These are phyloP conservation scores for Accipiter cooperii DNA, from an alignment of 2,113 vertebrate species.

Conservation along the genomic window DNA sequence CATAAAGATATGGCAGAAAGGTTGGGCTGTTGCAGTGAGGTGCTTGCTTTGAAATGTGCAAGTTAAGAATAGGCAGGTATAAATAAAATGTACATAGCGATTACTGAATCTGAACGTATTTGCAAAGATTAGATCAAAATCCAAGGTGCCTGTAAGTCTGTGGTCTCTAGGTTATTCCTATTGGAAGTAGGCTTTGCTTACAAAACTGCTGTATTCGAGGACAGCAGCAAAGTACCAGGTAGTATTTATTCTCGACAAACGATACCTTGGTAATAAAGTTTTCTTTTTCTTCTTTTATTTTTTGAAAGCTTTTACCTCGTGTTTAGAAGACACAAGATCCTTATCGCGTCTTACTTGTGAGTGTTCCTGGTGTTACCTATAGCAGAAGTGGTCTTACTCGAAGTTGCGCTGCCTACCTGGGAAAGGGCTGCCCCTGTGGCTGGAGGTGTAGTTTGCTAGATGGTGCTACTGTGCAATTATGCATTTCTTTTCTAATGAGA, in stretches of 20 bases:
- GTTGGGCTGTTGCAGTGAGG: background rate
- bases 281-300: background rate
- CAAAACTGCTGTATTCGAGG: background rate
- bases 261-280: background rate
- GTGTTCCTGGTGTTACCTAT: background rate
- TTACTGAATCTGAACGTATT: background rate
- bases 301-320: background rate
- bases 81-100: accelerated
- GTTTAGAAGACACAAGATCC: background rate
- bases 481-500: slow-evolving; percentile 64
- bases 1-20: background rate
- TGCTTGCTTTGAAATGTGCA: background rate
- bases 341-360: background rate
- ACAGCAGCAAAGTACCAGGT: background rate
- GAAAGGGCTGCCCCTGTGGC: background rate
- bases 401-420: background rate
- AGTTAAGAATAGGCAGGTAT: background rate
- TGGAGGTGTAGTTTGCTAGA: slow-evolving; percentile 33
- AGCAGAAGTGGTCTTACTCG: background rate
- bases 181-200: background rate
- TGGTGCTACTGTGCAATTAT: slow-evolving; percentile 41
- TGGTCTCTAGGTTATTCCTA: background rate
- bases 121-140: background rate
- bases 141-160: background rate
- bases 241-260: background rate